Evolutionary conservation across 1,140 invertebrate species (phyloP), one percentile per base, ranked within the genome.

Genomic region (Maconellicoccus hirsutus): DNA sequence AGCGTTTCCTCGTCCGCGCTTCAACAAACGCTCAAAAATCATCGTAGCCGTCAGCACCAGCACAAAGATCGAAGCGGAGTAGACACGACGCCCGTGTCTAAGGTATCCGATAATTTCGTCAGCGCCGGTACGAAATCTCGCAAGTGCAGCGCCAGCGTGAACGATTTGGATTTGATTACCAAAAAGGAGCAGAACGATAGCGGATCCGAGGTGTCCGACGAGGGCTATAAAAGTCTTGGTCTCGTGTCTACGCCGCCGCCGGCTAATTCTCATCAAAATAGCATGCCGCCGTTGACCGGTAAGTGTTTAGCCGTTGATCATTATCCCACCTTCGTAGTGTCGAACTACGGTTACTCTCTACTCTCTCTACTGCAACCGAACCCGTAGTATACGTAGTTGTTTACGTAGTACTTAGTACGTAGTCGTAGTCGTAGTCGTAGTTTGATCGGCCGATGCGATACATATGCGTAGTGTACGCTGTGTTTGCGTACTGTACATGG

Each of bases 121-220:
- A 3, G 1, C 19, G 63, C 6, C 26, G 70, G 12, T 2, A 19
- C 3, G 66, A 10, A 52, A 22, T 70, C 70, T 1, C 4, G 33
- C 12, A 7, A 27, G 21, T 22, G 1, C 19, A 14, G 12, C 19
- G 33, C 38, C 4, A 72, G 71, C 27, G 70, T 66, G 12, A 73
- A 70, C 23, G 72, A 71, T n/a, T 71, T 72, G 2, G 74, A 74
- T 16, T 59, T 72, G 0, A 39, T 72, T 14, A 66, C 61, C 22
- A 66, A 66, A 66, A 66, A 66, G 61, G 61, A 66, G 0, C 70
- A 72, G 72, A 90, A 88, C 72, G 91, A 92, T 78, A 91, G 90
- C 74, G 89, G 90, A 1, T 92, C 90, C 71, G 90, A 92, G 77
- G 89, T 92, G 21, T 92, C 90, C 59, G 91, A 93, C 79, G 91